These are phyloP conservation scores for Boulengeromyrus knoepffleri DNA, from an alignment of 2,113 vertebrate genomes.

Conservation along the genomic window DNA sequence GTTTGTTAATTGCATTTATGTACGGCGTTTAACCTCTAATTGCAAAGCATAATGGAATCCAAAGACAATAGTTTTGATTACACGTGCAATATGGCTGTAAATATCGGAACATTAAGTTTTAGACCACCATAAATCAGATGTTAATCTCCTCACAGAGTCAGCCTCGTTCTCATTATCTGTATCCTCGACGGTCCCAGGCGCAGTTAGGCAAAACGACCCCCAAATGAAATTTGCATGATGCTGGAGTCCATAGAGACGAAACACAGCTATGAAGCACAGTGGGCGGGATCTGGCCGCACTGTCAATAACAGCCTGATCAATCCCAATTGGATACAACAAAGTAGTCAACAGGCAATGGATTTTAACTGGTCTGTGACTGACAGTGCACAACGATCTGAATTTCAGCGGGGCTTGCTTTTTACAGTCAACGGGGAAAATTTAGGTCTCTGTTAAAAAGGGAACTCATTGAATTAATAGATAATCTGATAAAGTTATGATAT, in stretches of 20 bases:
- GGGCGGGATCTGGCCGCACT: background rate
- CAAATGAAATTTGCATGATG: background rate
- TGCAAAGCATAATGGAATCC: constrained; percentile 57
- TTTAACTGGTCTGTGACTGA: background rate
- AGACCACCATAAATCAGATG: constrained; percentile 55
- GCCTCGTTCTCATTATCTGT: background rate
- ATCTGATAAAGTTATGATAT: constrained; percentile 24
- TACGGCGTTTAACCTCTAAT: constrained; percentile 51
- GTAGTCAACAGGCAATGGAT: background rate
- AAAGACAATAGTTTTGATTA: constrained; percentile 58
- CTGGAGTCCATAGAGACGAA: background rate
- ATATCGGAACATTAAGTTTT: constrained; percentile 56
- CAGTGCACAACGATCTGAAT: background rate
- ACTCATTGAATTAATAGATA: background rate
- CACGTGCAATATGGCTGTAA: constrained; percentile 50
- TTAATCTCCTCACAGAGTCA: constrained; percentile 24
- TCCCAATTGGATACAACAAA: background rate
- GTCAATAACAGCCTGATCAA: background rate
- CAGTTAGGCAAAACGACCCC: background rate
- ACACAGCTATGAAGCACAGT: background rate
- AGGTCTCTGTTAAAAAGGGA: background rate
- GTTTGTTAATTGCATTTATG: constrained; percentile 42
- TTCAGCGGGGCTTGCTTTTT: background rate
- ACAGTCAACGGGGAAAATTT: background rate
- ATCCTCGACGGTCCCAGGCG: constrained; percentile 7